These are phyloP conservation scores for Peromyscus melanophrys DNA, from an alignment of 2,797 vertebrate genomes.

Conservation along the genomic window DNA sequence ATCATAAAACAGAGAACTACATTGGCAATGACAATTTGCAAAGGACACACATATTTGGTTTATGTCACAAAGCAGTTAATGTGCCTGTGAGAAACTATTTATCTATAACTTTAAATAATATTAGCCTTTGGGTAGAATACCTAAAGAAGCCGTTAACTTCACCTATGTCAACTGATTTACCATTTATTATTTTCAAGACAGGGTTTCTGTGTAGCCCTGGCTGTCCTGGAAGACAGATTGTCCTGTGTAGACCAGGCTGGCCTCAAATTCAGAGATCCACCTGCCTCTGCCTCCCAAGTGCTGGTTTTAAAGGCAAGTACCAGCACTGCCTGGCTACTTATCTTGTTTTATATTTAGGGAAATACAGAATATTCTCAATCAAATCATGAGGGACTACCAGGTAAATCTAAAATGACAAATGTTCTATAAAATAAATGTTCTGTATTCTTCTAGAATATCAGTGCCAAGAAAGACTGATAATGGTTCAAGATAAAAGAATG, in stretches of 20 bases:
- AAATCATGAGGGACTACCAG: constrained; percentile 1
- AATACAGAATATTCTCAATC: neutral
- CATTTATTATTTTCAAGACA: neutral
- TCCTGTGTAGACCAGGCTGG: neutral
- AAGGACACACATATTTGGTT: neutral
- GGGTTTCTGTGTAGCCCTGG: neutral
- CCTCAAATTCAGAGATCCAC: neutral
- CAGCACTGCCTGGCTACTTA: neutral
- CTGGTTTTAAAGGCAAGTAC: neutral
- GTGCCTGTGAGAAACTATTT: constrained; percentile 59
- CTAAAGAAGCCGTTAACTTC: neutral
- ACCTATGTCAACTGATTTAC: neutral
- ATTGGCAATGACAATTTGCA: constrained; percentile 18
- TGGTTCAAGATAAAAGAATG: neutral
- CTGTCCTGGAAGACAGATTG: neutral
- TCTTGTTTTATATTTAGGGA: neutral
- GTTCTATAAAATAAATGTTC: neutral
- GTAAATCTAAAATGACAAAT: constrained; percentile 43
- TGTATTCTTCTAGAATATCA: neutral
- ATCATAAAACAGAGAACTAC: constrained; percentile 20
- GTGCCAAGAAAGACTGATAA: constrained; percentile 6
- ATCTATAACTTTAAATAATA: constrained; percentile 55
- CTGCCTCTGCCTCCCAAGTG: neutral
- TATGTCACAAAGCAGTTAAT: neutral
- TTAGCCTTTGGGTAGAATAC: neutral